Evolutionary conservation across 1,140 invertebrate genomes (phyloP).

Genomic region (Monomorium pharaonis): DNA sequence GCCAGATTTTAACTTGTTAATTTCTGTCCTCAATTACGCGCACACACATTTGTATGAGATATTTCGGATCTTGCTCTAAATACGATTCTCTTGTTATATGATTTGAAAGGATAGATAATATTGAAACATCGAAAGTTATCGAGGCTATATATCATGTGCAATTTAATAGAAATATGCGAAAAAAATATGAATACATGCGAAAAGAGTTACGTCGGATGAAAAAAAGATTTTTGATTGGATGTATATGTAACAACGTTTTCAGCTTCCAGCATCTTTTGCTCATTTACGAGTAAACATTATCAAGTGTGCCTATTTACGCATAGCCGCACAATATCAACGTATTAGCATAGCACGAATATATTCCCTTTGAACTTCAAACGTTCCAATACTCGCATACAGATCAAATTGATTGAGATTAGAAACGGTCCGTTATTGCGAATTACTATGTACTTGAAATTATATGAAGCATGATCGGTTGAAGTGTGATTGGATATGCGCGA

Average conservation of each 20-base stretch:
- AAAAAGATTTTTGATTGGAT: not conserved
- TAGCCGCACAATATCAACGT: constrained; percentile 49
- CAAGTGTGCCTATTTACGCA: constrained; percentile 32
- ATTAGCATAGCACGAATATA: constrained; percentile 31
- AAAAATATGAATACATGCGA: not conserved
- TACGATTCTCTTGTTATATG: not conserved
- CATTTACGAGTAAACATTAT: not conserved
- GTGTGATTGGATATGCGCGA: not conserved
- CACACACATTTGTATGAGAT: not conserved
- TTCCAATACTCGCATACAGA: constrained; percentile 42
- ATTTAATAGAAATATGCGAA: not conserved
- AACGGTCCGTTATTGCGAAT: constrained; percentile 65
- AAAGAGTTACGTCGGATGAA: not conserved
- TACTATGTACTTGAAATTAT: constrained; percentile 69
- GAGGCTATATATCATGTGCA: not conserved
- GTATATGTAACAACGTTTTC: not conserved
- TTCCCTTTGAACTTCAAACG: constrained; percentile 62
- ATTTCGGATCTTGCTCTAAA: not conserved
- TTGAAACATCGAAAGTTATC: not conserved
- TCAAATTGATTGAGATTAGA: constrained; percentile 68
- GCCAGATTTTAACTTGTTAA: constrained; percentile 9
- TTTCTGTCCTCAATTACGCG: constrained; percentile 25
- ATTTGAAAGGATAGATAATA: not conserved
- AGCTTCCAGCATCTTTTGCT: not conserved
- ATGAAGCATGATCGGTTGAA: constrained; percentile 28